Conservation (phyloP, 2,888 invertebrate species). For the Drosophila neotestacea region DNA sequence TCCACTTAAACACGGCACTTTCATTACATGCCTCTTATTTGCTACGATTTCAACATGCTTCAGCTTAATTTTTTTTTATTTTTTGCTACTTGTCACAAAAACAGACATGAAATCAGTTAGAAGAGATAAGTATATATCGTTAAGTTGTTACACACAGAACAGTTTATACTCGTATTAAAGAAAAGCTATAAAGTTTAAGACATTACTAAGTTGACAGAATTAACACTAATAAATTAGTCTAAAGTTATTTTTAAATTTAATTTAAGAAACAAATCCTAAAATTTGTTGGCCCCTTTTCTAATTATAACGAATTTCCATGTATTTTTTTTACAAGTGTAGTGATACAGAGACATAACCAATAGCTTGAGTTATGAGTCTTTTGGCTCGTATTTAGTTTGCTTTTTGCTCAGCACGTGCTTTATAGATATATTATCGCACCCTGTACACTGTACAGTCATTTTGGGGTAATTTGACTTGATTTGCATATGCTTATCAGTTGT, state of each 20-base stretch:
- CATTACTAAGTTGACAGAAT: too few species aligned
- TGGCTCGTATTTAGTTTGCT: conserved; percentile 20
- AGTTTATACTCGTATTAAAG: too few species aligned
- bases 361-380: conserved; percentile 45
- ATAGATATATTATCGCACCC: conserved; percentile 14
- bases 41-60: conserved; percentile 17
- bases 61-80: conserved; percentile 23
- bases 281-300: too few species aligned
- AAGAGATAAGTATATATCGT: background rate
- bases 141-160: background rate
- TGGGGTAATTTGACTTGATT: conserved; percentile 36
- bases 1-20: conserved; percentile 18
- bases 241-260: too few species aligned
- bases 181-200: too few species aligned
- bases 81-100: conserved; percentile 11
- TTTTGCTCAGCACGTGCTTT: conserved; percentile 25
- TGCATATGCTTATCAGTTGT: conserved; percentile 59
- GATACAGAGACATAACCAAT: background rate
- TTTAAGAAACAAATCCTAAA: too few species aligned
- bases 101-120: conserved; percentile 14
- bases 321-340: background rate
- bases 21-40: conserved; percentile 13
- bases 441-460: conserved; percentile 4
- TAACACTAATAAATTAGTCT: too few species aligned
- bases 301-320: too few species aligned